Percentiles rank a stretch among this genome's conserved stretches.
These are phyloP conservation scores for Rousettus madagascariensis DNA, from an alignment of 2,797 vertebrate genomes.

Conservation along the genomic window DNA sequence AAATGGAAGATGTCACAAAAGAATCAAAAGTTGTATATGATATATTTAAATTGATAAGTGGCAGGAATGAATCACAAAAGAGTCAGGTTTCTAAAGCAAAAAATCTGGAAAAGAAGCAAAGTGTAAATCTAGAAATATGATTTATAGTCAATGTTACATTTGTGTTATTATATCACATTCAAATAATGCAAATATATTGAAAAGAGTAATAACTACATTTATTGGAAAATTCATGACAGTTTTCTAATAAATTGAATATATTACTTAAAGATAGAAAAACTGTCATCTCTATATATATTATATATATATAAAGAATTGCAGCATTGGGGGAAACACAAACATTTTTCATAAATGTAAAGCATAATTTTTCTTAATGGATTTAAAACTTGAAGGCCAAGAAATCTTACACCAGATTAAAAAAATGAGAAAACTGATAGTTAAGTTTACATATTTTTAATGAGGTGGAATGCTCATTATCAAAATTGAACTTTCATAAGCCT, in stretches of 20 bases:
- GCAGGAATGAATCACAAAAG: background rate
- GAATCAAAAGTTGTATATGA: background rate
- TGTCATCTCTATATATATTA: background rate
- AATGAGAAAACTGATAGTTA: background rate
- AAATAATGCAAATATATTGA: background rate
- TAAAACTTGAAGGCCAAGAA: constrained; percentile 18
- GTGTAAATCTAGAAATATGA: background rate
- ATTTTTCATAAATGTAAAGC: background rate
- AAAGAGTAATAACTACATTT: background rate
- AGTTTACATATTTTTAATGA: background rate
- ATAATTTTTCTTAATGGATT: background rate
- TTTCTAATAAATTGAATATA: background rate
- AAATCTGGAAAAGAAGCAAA: background rate
- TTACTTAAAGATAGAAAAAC: background rate
- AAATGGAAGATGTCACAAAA: background rate
- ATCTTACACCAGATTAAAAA: background rate
- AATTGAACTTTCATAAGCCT: background rate
- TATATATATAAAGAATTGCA: background rate
- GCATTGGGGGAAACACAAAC: background rate
- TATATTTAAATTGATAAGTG: background rate
- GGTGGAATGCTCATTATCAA: background rate
- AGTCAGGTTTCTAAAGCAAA: background rate
- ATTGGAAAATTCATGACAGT: background rate
- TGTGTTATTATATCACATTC: constrained; percentile 6
- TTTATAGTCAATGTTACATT: background rate